Evolutionary conservation across 1,140 invertebrate genomes (phyloP).

Genomic region (Sitophilus oryzae): DNA sequence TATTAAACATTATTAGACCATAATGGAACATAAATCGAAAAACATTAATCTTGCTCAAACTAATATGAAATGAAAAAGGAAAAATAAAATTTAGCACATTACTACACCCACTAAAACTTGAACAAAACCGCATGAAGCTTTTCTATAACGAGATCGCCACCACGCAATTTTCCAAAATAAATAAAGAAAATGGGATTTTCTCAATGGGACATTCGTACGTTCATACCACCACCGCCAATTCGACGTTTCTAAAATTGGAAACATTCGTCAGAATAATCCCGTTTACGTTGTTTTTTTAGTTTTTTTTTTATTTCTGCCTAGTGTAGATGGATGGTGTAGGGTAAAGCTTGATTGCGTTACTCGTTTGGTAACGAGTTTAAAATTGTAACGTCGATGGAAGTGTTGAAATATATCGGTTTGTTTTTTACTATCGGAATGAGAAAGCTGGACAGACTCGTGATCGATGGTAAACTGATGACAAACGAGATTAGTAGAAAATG

Average conservation of each 20-base stretch:
- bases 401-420: neutral
- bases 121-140: no score
- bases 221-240: constrained; percentile 10
- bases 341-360: neutral
- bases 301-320: neutral
- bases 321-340: neutral
- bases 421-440: neutral
- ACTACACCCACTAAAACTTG: no score
- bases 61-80: no score
- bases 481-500: no score
- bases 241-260: constrained; percentile 16
- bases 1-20: no score
- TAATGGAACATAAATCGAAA: no score
- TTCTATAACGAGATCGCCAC: neutral
- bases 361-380: neutral
- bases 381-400: neutral
- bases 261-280: constrained; percentile 9
- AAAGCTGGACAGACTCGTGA: no score
- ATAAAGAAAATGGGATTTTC: constrained; percentile 17
- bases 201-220: constrained; percentile 18
- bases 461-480: no score
- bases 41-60: no score
- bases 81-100: no score
- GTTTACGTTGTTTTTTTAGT: neutral
- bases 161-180: constrained; percentile 20